Evolutionary conservation across 1,140 invertebrate genomes (phyloP), one percentile per base, ranked within the genome.

Genomic region (Lordiphosa clarofinis): DNA sequence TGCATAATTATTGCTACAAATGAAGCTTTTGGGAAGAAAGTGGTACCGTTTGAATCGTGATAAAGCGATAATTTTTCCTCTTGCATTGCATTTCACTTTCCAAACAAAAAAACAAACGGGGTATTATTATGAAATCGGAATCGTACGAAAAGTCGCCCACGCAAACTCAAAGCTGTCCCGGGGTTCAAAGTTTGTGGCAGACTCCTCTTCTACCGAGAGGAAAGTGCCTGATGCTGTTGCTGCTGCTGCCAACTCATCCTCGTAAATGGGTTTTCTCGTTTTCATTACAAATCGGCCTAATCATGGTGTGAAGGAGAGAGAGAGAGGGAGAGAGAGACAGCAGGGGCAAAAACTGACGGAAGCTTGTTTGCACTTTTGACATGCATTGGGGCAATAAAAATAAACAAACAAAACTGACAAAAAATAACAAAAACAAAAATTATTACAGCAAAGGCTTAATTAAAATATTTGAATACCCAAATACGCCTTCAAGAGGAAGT

Each of bases 31-130:
- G 6, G 48, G 52, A 81, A 81, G 75, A 81, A 82, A 82, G 76
- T 82, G 72, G 76, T 76, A 82, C 78, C 76, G 76, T 84, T 82
- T 82, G 76, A 82, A 82, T 82, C 76, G 76, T 82, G 76, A 82
- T 82, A 82, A 82, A 82, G 76, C 76, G 76, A 82, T 82, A 82
- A 82, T 82, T 82, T 82, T 49, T 62, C 70, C 50, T 46, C 42
- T 38, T n/a, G n/a, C 57, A 82, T 84, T 82, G 76, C 76, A 82
- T 82, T 82, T 82, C 78, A 82, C 76, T 82, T 82, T 79, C 56
- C 56, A 75, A 81, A 71, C 72, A 81, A 81, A 81, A 63, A 60
- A 73, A 75, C 46, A 46, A 40, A n/a, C 39, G 39, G 50, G 28
- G 50, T 69, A 60, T 69, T 69, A 69, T 69, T 69, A 69, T 69